Conservation (phyloP, 2,113 vertebrate species). For the Channa argus region DNA sequence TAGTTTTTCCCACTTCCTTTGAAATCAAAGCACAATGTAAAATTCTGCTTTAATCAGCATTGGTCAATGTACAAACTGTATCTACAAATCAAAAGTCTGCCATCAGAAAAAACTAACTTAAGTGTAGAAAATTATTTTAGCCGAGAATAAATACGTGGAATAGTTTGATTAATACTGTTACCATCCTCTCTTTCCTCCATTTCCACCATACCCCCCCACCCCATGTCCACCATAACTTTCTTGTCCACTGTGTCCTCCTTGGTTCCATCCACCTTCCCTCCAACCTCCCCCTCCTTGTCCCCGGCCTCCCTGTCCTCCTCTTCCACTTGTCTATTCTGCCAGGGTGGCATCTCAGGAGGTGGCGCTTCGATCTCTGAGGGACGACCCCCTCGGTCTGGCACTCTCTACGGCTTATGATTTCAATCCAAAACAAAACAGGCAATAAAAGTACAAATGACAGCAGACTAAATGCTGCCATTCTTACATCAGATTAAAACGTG, state of each 20-base stretch:
- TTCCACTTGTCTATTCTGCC: constrained; percentile 90
- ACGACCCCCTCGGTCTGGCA: constrained; percentile 94
- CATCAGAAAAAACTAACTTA: constrained; percentile 39
- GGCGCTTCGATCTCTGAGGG: constrained; percentile 93
- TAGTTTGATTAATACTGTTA: too few species aligned
- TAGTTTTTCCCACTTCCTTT: background rate
- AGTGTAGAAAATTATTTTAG: constrained; percentile 51
- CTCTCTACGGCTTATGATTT: constrained; percentile 63
- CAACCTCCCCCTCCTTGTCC: constrained; percentile 19
- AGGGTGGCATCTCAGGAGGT: constrained; percentile 94
- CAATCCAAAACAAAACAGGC: too few species aligned
- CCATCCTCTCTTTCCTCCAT: too few species aligned
- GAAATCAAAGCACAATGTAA: constrained; percentile 59
- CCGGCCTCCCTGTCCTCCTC: constrained; percentile 41
- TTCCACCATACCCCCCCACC: too few species aligned
- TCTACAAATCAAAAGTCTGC: constrained; percentile 63
- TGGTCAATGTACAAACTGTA: constrained; percentile 72
- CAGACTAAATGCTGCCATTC: too few species aligned
- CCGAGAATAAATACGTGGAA: constrained; percentile 73
- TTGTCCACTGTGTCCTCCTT: constrained; percentile 41
- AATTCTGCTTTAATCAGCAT: constrained; percentile 64
- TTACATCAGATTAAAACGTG: too few species aligned
- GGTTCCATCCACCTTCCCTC: constrained; percentile 62
- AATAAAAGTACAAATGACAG: too few species aligned
- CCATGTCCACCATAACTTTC: too few species aligned